phyloP scores from a whole-genome alignment of 2,113 vertebrate species.

The Gnathonemus echidnorhynchus region DNA sequence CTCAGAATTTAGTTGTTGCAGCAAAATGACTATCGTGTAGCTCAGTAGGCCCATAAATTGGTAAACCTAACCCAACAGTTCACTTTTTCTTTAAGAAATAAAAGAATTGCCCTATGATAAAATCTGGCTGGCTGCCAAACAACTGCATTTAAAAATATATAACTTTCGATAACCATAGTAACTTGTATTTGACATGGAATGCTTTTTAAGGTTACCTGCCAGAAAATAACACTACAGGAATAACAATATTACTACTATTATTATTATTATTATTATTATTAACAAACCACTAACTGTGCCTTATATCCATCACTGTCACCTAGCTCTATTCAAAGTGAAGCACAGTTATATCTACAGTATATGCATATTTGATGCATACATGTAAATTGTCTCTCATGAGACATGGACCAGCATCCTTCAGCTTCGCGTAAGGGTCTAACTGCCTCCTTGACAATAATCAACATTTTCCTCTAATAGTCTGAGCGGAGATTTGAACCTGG shows the following conservation, averaged over 20 bases:
- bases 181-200: background rate
- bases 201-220: background rate
- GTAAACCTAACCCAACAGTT: background rate
- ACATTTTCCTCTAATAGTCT: background rate
- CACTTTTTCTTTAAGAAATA: background rate
- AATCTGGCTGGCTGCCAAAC: background rate
- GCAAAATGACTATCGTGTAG: background rate
- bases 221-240: background rate
- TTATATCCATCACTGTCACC: background rate
- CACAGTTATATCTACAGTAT: background rate
- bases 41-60: background rate
- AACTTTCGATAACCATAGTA: background rate
- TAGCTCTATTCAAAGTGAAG: background rate
- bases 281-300: background rate
- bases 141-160: background rate
- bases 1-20: background rate
- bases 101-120: background rate
- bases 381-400: background rate
- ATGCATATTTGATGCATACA: background rate
- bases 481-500: background rate
- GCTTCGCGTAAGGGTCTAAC: background rate
- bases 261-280: too few relatives aligned
- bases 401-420: background rate
- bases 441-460: background rate
- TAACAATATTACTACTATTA: background rate